These are phyloP conservation scores for Bombus superbus DNA, from an alignment of 1,140 invertebrate species.

Conservation along the genomic window DNA sequence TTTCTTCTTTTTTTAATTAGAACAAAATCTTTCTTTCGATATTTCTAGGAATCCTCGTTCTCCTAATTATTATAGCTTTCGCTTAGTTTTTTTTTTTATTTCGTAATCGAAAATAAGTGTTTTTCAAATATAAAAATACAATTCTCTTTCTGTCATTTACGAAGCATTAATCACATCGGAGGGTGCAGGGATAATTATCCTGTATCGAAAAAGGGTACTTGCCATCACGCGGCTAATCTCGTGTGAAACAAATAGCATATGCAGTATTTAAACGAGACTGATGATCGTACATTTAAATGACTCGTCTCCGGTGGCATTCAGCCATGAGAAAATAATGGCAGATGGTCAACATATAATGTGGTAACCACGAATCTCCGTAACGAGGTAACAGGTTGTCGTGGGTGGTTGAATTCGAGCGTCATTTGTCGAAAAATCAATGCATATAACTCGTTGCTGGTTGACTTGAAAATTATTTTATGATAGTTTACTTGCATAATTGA, in stretches of 20 bases:
- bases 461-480: background rate
- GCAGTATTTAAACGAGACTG: conserved; percentile 75
- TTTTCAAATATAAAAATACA: background rate
- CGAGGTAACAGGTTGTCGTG: conserved; percentile 76
- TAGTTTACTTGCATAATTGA: no score
- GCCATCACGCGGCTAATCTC: conserved; percentile 56
- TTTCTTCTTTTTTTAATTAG: background rate
- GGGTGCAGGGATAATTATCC: background rate
- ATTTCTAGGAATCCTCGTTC: no score
- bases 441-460: background rate
- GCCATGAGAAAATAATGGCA: conserved; percentile 80
- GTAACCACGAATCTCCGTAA: conserved; percentile 72
- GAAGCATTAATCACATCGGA: background rate
- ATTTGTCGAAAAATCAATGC: conserved; percentile 71
- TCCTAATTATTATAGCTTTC: no score
- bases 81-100: no score
- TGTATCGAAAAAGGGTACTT: background rate
- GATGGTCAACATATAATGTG: conserved; percentile 70
- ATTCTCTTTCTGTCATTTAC: background rate
- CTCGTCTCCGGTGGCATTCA: conserved; percentile 63
- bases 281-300: conserved; percentile 70
- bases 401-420: conserved; percentile 58
- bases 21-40: no score
- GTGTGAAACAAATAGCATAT: conserved; percentile 79
- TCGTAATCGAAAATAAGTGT: no score